These are phyloP conservation scores for Drosophila hydei DNA, from an alignment of 1,140 invertebrate species.

Conservation along the genomic window DNA sequence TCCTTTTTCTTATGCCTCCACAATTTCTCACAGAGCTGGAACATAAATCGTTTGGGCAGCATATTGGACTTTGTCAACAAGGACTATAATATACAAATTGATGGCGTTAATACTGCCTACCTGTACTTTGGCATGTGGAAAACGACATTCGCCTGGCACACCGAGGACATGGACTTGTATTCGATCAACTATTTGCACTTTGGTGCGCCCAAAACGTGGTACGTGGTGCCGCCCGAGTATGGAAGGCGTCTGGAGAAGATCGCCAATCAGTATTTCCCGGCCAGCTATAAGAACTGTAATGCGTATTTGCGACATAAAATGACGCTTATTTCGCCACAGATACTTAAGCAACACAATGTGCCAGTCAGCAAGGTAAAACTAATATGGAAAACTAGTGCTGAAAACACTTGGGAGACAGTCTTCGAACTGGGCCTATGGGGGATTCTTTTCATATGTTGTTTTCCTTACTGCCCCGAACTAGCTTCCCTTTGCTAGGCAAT, in stretches of 20 bases:
- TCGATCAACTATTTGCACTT: slow-evolving; percentile 99
- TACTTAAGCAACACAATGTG: slow-evolving; percentile 96
- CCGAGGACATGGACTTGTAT: slow-evolving; percentile 99
- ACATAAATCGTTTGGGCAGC: slow-evolving; percentile 96
- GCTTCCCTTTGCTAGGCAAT: too few species aligned
- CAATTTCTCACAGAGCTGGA: slow-evolving; percentile 88
- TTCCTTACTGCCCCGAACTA: too few species aligned
- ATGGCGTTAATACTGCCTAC: slow-evolving; percentile 99
- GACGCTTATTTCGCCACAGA: slow-evolving; percentile 97
- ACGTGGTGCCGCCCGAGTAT: slow-evolving; percentile 97
- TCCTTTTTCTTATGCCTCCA: slow-evolving; percentile 13
- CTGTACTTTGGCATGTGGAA: slow-evolving; percentile 99
- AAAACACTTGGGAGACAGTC: neutral
- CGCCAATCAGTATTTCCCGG: slow-evolving; percentile 95
- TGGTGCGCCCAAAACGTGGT: slow-evolving; percentile 97
- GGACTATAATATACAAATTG: slow-evolving; percentile 98
- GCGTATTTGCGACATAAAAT: slow-evolving; percentile 99
- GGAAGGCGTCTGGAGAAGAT: slow-evolving; percentile 96
- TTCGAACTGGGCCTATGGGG: neutral
- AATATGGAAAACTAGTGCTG: neutral
- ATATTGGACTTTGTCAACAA: slow-evolving; percentile 97
- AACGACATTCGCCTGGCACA: slow-evolving; percentile 99
- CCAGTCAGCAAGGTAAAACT: slow-evolving; percentile 91
- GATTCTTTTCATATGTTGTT: too few species aligned
- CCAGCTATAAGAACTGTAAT: slow-evolving; percentile 93